Conservation (phyloP, 2,888 invertebrate genomes). For the Troides helena region DNA sequence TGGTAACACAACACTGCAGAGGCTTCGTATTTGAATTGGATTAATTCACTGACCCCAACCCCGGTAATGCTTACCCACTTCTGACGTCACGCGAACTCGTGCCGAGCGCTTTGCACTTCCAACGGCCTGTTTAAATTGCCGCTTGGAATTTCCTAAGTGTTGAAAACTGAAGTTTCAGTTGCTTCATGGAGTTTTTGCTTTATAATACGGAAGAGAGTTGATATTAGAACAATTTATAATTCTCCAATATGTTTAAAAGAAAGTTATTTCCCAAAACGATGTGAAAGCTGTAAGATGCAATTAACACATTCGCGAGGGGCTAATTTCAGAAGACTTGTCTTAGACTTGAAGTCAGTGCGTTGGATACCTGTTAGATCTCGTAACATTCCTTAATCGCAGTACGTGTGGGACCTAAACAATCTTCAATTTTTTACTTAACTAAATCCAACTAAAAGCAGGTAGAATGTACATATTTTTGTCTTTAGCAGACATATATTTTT, state of each 20-base stretch:
- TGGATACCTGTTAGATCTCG: too few species aligned
- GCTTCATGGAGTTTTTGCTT: background rate
- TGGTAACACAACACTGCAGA: conserved; percentile 35
- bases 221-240: background rate
- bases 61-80: conserved; percentile 49
- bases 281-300: too few species aligned
- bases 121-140: conserved; percentile 21
- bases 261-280: background rate
- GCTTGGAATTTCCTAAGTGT: conserved; percentile 17
- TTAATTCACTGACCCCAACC: conserved; percentile 50
- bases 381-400: too few species aligned
- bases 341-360: too few species aligned
- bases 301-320: too few species aligned
- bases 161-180: conserved; percentile 12
- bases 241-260: background rate
- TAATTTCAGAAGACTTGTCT: too few species aligned
- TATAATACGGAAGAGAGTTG: background rate
- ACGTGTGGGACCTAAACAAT: too few species aligned
- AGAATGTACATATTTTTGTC: too few species aligned
- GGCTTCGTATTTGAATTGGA: conserved; percentile 49
- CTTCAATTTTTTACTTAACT: too few species aligned
- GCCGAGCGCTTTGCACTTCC: conserved; percentile 18
- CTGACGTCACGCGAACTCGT: conserved; percentile 51
- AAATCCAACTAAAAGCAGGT: too few species aligned
- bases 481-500: too few species aligned